These are phyloP conservation scores for Drosophila parabipectinata DNA, from an alignment of 1,140 invertebrate genomes.

Conservation along the genomic window DNA sequence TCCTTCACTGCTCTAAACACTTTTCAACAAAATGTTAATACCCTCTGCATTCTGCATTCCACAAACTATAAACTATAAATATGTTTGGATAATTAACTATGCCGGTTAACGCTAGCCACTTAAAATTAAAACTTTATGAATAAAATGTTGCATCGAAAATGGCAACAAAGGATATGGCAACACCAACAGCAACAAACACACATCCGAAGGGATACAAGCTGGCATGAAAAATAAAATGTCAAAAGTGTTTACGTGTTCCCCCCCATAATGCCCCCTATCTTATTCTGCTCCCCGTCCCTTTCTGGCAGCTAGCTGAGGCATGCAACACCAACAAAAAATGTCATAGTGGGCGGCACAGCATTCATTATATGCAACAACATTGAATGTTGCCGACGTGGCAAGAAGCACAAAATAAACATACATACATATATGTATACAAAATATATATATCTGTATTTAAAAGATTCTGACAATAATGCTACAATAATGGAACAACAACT, in stretches of 20 bases:
- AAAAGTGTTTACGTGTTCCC: slow-evolving; percentile 74
- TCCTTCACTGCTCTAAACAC: too few species aligned
- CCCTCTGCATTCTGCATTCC: too few species aligned
- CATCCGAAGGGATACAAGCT: slow-evolving; percentile 39
- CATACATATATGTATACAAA: background rate
- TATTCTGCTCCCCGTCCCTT: background rate
- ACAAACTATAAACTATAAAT: too few species aligned
- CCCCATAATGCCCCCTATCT: background rate
- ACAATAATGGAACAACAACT: too few species aligned
- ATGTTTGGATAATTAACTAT: background rate
- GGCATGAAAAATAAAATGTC: slow-evolving; percentile 78
- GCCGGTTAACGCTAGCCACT: too few species aligned
- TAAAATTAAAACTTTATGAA: background rate
- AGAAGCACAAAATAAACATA: slow-evolving; percentile 51
- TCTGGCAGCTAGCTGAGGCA: slow-evolving; percentile 53
- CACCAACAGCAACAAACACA: slow-evolving; percentile 19
- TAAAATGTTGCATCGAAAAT: slow-evolving; percentile 30
- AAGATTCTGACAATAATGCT: too few species aligned
- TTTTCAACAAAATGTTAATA: too few species aligned
- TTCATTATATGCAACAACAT: slow-evolving; percentile 80
- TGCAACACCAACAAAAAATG: slow-evolving; percentile 47
- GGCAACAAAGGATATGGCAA: slow-evolving; percentile 44
- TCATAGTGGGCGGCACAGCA: slow-evolving; percentile 53
- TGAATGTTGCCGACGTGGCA: slow-evolving; percentile 77
- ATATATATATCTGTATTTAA: too few species aligned